Percentiles rank a stretch among this genome's conserved stretches.
These are phyloP conservation scores for Chunga burmeisteri DNA, from an alignment of 2,113 vertebrate genomes.

Conservation along the genomic window DNA sequence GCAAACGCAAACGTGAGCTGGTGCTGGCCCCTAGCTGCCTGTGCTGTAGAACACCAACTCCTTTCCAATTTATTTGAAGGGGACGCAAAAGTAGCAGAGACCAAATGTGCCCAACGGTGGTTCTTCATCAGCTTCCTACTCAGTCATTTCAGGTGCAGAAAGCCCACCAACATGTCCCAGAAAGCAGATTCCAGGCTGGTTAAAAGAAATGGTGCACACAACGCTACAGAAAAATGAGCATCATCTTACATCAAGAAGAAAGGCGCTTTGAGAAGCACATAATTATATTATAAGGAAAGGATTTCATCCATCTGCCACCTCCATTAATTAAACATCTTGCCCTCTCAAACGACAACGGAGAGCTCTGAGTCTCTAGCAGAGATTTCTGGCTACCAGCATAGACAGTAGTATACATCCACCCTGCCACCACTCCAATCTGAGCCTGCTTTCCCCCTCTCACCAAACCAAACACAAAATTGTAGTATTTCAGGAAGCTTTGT, in stretches of 20 bases:
- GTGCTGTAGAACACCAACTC: not conserved
- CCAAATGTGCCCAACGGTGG: not conserved
- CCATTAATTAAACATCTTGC: not conserved
- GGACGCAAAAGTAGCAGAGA: not conserved
- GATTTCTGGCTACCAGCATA: not conserved
- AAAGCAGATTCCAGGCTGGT: not conserved
- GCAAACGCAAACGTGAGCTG: slow-evolving; percentile 3
- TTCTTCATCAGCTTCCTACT: not conserved
- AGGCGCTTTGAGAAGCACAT: not conserved
- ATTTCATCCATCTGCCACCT: not conserved
- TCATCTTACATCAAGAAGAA: not conserved
- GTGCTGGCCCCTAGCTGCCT: slow-evolving; percentile 76
- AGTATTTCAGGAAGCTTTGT: not conserved
- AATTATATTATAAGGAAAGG: not conserved
- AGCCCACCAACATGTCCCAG: not conserved
- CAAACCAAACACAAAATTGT: not conserved
- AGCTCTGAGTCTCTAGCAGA: not conserved
- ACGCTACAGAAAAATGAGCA: not conserved
- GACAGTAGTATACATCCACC: no score
- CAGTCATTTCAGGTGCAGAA: not conserved
- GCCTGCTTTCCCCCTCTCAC: not conserved
- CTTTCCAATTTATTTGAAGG: not conserved
- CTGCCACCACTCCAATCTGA: not conserved
- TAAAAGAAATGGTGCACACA: accelerated
- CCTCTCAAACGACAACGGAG: not conserved